Percentiles rank a stretch among this genome's conserved stretches.
Evolutionary conservation across 2,888 invertebrate species (phyloP).

Genomic region (Blastobasis lacticolella): DNA sequence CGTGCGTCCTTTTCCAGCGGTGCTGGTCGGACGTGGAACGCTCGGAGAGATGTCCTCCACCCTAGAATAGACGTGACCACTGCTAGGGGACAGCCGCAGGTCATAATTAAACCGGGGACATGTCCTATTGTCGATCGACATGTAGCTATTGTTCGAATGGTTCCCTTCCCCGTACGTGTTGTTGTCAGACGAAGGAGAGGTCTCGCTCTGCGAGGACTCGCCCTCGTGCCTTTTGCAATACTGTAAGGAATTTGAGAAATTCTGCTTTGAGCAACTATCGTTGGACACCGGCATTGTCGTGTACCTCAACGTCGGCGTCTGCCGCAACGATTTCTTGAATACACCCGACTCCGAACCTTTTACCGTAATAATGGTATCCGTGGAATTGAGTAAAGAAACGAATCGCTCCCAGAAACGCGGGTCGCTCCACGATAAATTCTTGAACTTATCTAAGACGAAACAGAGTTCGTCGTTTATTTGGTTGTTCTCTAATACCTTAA

Average conservation of each 20-base stretch:
- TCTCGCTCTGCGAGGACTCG: conserved; percentile 73
- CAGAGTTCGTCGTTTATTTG: conserved; percentile 64
- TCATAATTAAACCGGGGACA: conserved; percentile 73
- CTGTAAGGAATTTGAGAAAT: conserved; percentile 66
- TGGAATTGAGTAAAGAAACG: conserved; percentile 83
- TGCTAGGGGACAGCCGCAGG: conserved; percentile 67
- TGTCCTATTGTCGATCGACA: conserved; percentile 76
- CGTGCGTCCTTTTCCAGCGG: conserved; percentile 58
- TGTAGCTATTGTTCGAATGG: conserved; percentile 79
- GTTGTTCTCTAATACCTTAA: conserved; percentile 62
- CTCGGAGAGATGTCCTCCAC: conserved; percentile 67
- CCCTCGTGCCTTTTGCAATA: conserved; percentile 63
- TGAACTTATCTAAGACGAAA: conserved; percentile 71
- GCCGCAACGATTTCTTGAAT: conserved; percentile 68
- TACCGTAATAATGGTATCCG: conserved; percentile 68
- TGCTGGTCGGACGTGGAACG: conserved; percentile 53
- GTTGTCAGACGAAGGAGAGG: conserved; percentile 69
- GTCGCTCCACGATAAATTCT: conserved; percentile 83
- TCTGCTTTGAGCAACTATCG: conserved; percentile 72
- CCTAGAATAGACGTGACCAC: conserved; percentile 70
- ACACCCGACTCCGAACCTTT: conserved; percentile 60
- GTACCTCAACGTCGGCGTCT: conserved; percentile 67
- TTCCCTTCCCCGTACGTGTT: conserved; percentile 79
- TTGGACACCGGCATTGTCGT: conserved; percentile 73
- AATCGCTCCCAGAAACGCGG: conserved; percentile 90